A percentile compares a stretch with the other conserved stretches of the same genome.
These are phyloP conservation scores for Microcebus jonahi DNA, from an alignment of 2,113 vertebrate genomes.

Conservation along the genomic window DNA sequence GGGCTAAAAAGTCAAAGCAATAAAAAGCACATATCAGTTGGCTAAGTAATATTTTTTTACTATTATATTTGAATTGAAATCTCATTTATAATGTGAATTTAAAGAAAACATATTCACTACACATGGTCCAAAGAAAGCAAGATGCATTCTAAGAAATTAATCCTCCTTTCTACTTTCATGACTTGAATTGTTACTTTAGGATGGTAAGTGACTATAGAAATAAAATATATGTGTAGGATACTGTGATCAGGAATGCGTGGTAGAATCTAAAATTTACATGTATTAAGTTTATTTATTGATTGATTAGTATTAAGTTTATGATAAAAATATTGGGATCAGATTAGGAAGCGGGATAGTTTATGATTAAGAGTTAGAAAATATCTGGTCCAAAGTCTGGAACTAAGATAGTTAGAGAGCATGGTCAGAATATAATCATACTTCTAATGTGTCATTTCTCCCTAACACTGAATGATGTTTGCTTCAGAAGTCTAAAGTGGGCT, in stretches of 20 bases:
- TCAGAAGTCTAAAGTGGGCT: neutral
- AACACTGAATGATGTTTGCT: neutral
- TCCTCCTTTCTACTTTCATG: neutral
- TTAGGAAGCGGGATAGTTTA: neutral
- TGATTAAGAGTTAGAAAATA: constrained; percentile 25
- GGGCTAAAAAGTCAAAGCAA: constrained; percentile 13
- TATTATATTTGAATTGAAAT: constrained; percentile 34
- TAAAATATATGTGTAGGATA: neutral
- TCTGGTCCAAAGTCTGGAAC: neutral
- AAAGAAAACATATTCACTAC: neutral
- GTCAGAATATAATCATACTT: neutral
- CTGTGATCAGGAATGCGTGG: neutral
- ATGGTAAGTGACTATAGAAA: neutral
- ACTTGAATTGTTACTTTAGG: constrained; percentile 8
- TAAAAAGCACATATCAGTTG: constrained; percentile 21
- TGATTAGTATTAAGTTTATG: neutral
- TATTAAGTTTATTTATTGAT: neutral
- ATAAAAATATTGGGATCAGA: neutral
- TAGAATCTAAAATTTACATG: neutral
- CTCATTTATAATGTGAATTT: constrained; percentile 45
- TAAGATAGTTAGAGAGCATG: neutral
- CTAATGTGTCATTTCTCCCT: neutral
- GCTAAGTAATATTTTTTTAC: constrained; percentile 36
- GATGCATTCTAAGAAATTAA: neutral
- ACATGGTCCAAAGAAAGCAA: constrained; percentile 6